Percentiles rank a stretch among this genome's conserved stretches.
Evolutionary conservation across 2,797 vertebrate species (phyloP).

Genomic region (Coendou prehensilis): DNA sequence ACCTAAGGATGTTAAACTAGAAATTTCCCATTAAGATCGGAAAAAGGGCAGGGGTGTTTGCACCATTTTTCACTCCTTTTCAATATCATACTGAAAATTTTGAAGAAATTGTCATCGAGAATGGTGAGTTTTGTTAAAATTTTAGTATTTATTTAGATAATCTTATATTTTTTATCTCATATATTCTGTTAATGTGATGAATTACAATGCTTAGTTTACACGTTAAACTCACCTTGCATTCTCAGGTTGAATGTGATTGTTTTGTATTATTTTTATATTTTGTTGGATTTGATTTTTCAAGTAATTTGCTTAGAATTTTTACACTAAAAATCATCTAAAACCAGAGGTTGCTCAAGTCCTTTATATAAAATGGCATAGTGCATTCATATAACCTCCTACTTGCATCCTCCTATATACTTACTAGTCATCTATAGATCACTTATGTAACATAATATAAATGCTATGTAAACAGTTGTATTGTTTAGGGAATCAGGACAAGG

Average conservation of each 20-base stretch:
- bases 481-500: not conserved
- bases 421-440: not conserved
- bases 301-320: not conserved
- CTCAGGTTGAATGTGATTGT: not conserved
- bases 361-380: not conserved
- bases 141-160: not conserved
- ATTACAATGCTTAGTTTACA: not conserved
- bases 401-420: not conserved
- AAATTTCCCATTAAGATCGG: not conserved
- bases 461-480: not conserved
- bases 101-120: not conserved
- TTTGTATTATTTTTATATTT: not conserved
- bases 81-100: not conserved
- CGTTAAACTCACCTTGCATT: not conserved
- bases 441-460: not conserved
- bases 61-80: not conserved
- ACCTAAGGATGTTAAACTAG: not conserved
- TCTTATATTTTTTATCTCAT: not conserved
- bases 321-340: not conserved
- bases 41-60: not conserved
- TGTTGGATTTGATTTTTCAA: not conserved
- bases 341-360: not conserved
- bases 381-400: not conserved
- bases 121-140: not conserved
- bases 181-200: not conserved